Evolutionary conservation across 2,113 vertebrate genomes (phyloP), one percentile per base, ranked within the genome.

Genomic region (Nicator chloris): DNA sequence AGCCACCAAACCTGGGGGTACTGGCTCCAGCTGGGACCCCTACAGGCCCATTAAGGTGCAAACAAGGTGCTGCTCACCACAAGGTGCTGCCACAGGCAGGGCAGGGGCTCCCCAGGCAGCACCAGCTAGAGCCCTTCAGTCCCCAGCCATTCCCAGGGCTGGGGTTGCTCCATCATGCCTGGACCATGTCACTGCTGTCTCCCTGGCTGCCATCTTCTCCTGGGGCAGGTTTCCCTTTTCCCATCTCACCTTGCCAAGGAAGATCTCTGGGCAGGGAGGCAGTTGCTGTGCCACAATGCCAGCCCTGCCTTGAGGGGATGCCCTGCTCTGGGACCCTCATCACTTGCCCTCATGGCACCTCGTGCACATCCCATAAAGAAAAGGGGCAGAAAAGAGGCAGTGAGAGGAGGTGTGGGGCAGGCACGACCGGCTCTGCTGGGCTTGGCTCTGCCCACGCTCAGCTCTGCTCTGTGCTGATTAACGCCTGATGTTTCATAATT

Each of bases 381-480:
- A 57, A 54, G 39, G 60, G 65, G 64, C 40, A 86, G 88, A 57
- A 64, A 69, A 85, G 45, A 61, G 49, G 68, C 73, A 51, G 31
- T 16, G 47, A 60, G 60, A 53, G 0, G 7, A 35, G 40, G 9
- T 8, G 64, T 14, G 56, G 37, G 65, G 35, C 6, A 9, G 50
- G 39, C 50, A 45, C 0, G 3, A 21, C 16, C 13, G 10, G 57
- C 66, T 76, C 77, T 80, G 75, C 63, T 3, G 13, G 12, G 22
- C 15, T 21, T 57, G 51, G 70, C 60, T 59, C 79, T 81, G 91
- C 72, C 78, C 6, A 33, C 4, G 0, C 42, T 65, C 14, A 8
- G 85, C 78, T 90, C 90, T n/a, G 77, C 54, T 91, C 81, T 20
- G 45, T 3, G 60, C 92, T 79, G 69, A 95, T 94, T 94, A 94